A percentile compares a stretch with the other conserved stretches of the same genome.
Evolutionary conservation across 1,140 invertebrate genomes (phyloP).

Genomic region (Drosophila lowei): DNA sequence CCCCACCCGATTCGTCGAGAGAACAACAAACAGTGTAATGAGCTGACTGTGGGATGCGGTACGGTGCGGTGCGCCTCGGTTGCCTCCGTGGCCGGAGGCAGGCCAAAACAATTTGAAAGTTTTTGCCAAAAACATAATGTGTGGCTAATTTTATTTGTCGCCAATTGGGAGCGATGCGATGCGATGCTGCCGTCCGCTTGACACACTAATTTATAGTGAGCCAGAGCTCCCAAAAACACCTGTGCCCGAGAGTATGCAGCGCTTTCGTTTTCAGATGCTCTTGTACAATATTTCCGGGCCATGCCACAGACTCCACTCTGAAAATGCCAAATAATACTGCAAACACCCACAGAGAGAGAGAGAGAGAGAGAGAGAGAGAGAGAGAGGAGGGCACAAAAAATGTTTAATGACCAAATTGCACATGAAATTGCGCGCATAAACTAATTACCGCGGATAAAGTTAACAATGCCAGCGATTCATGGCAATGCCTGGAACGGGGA

Average conservation of each 20-base stretch:
- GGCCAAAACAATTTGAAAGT: slow-evolving; percentile 74
- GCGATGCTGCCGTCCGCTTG: slow-evolving; percentile 24
- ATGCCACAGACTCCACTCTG: slow-evolving; percentile 13
- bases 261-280: slow-evolving; percentile 50
- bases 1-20: slow-evolving; percentile 20
- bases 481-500: slow-evolving; percentile 6
- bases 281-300: slow-evolving; percentile 26
- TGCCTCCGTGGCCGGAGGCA: slow-evolving; percentile 9
- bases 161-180: slow-evolving; percentile 67
- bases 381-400: slow-evolving; percentile 29
- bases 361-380: not conserved
- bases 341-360: slow-evolving; percentile 10
- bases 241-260: slow-evolving; percentile 59
- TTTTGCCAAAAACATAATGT: slow-evolving; percentile 80
- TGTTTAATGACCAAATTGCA: slow-evolving; percentile 77
- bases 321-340: slow-evolving; percentile 71
- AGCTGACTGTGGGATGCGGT: slow-evolving; percentile 8
- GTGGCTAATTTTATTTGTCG: slow-evolving; percentile 80
- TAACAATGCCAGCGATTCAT: slow-evolving; percentile 59
- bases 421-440: slow-evolving; percentile 81
- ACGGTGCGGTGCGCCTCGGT: slow-evolving; percentile 17
- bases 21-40: slow-evolving; percentile 26
- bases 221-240: slow-evolving; percentile 50
- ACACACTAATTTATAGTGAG: slow-evolving; percentile 71
- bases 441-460: slow-evolving; percentile 79